Evolutionary conservation across 1,140 invertebrate genomes (phyloP).

Genomic region (Andricus grossulariae): DNA sequence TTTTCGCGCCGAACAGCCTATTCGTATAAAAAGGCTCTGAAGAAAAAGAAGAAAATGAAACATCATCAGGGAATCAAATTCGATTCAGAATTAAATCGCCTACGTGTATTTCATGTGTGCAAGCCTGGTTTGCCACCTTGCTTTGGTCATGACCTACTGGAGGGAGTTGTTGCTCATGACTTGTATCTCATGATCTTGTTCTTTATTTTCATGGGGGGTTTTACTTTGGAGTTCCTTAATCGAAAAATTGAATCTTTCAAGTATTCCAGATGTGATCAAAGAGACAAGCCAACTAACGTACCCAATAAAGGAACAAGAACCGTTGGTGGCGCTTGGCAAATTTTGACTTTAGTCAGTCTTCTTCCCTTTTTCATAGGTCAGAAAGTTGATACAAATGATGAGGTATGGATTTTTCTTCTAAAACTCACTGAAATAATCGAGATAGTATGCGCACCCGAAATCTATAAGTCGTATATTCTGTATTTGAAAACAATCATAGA

Average conservation of each 20-base stretch:
- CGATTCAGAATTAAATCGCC: constrained; percentile 39
- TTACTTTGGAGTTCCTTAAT: constrained; percentile 31
- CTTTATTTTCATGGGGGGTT: constrained; percentile 35
- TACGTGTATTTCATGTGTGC: constrained; percentile 41
- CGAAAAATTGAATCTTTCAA: neutral
- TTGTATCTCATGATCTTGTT: constrained; percentile 33
- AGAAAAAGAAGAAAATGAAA: neutral
- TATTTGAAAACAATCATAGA: neutral
- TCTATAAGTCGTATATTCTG: neutral
- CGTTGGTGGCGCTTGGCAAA: constrained; percentile 29
- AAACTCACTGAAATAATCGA: constrained; percentile 10
- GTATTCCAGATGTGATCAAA: neutral
- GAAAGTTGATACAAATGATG: neutral
- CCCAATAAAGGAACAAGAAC: neutral
- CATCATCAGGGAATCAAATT: constrained; percentile 29
- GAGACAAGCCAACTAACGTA: neutral
- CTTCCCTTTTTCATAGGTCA: constrained; percentile 23
- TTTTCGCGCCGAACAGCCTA: neutral
- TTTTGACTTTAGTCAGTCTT: neutral
- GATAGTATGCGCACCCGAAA: constrained; percentile 14
- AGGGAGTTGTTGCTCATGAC: constrained; percentile 43
- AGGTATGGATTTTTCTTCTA: constrained; percentile 31
- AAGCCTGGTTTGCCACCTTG: constrained; percentile 41
- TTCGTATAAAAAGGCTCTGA: neutral
- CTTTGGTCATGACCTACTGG: constrained; percentile 42